Conservation (phyloP, 2,888 invertebrate species). For the Pyrrhia umbra region DNA sequence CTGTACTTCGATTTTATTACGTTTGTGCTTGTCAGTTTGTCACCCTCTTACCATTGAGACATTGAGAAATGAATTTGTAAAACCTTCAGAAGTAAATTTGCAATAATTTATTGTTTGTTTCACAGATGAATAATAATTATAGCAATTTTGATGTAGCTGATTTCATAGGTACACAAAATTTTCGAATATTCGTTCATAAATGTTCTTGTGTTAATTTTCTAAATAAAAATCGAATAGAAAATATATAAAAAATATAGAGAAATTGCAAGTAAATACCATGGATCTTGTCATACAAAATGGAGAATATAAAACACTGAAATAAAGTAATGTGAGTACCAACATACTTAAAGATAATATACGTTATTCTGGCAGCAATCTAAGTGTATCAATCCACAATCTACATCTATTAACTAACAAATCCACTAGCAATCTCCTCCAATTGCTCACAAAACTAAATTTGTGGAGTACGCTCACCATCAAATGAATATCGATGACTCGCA, state of each 20-base stretch:
- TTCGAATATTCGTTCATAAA: too few species aligned
- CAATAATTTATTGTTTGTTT: background rate
- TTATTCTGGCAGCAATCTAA: background rate
- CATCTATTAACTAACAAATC: conserved; percentile 23
- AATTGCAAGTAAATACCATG: background rate
- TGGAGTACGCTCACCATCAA: conserved; percentile 64
- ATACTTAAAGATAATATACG: background rate
- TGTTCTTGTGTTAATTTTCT: background rate
- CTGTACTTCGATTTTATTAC: conserved; percentile 6
- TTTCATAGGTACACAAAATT: too few species aligned
- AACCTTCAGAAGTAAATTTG: background rate
- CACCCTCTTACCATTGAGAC: background rate
- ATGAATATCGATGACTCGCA: conserved; percentile 76
- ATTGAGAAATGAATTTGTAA: background rate
- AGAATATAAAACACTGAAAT: too few species aligned
- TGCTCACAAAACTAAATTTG: conserved; percentile 56
- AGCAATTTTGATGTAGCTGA: too few species aligned
- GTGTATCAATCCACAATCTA: background rate
- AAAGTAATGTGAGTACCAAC: too few species aligned
- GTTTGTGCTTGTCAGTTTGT: background rate
- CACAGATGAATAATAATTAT: background rate
- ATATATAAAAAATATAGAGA: too few species aligned
- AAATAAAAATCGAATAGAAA: too few species aligned
- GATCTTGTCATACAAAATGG: too few species aligned
- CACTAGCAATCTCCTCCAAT: conserved; percentile 23